Evolutionary conservation across 2,113 vertebrate species (phyloP).

Genomic region (Dicrurus megarhynchus): DNA sequence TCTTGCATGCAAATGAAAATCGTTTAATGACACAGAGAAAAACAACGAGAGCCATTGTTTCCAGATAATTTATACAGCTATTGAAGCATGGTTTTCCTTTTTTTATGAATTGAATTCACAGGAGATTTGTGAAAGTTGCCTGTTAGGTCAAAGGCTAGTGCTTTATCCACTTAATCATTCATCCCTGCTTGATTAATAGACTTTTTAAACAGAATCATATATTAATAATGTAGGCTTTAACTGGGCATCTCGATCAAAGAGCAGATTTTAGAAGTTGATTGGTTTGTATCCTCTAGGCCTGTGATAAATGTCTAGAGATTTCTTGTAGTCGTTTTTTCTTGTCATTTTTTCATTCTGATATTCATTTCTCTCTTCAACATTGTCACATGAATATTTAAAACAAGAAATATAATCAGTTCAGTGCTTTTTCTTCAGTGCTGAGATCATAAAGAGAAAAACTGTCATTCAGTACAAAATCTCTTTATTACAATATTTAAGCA

Average conservation of each 20-base stretch:
- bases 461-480: constrained; percentile 43
- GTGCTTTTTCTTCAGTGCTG: constrained; percentile 52
- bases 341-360: constrained; percentile 62
- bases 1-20: constrained; percentile 12
- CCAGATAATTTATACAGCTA: background rate
- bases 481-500: constrained; percentile 61
- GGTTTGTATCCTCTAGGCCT: constrained; percentile 69
- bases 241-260: constrained; percentile 68
- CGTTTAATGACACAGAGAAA: background rate
- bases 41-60: constrained; percentile 15
- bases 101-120: constrained; percentile 12
- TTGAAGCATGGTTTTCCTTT: background rate
- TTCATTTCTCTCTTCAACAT: constrained; percentile 67
- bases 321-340: constrained; percentile 48
- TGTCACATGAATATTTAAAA: constrained; percentile 73
- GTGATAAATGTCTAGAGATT: constrained; percentile 71
- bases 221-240: constrained; percentile 72
- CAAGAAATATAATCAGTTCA: constrained; percentile 64
- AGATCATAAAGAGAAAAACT: constrained; percentile 54
- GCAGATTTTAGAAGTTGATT: constrained; percentile 64
- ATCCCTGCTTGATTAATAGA: constrained; percentile 71
- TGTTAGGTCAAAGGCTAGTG: constrained; percentile 60
- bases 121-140: constrained; percentile 39
- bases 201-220: constrained; percentile 71
- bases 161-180: constrained; percentile 69